These are phyloP conservation scores for Tauraco hartlaubi DNA, from an alignment of 2,797 vertebrate species.

Conservation along the genomic window DNA sequence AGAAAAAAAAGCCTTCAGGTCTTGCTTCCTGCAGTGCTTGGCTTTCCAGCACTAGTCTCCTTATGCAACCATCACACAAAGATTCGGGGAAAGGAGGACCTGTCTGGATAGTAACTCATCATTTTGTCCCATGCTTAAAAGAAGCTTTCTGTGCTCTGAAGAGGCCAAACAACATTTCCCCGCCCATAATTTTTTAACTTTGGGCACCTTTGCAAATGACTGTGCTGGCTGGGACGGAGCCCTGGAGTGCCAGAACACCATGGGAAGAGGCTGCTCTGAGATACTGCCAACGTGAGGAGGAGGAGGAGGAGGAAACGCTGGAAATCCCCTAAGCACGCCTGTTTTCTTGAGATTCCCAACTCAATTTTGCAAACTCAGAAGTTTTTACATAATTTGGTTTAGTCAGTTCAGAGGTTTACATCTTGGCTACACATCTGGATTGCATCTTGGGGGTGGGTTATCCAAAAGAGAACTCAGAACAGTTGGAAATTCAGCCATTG, in stretches of 20 bases:
- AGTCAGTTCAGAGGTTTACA: slow-evolving; percentile 49
- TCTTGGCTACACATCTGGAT: slow-evolving; percentile 51
- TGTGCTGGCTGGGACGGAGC: slow-evolving; percentile 31
- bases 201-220: slow-evolving; percentile 40
- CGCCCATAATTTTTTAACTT: background rate
- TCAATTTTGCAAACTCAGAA: slow-evolving; percentile 57
- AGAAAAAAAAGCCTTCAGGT: background rate
- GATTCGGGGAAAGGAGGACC: background rate
- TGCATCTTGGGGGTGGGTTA: slow-evolving; percentile 40
- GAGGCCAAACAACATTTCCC: background rate
- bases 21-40: background rate
- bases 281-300: slow-evolving; percentile 50
- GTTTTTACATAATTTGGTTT: slow-evolving; percentile 49
- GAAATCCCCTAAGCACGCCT: slow-evolving; percentile 64
- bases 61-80: background rate
- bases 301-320: slow-evolving; percentile 38
- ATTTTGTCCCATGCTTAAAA: background rate
- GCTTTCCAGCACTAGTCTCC: background rate
- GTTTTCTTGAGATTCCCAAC: slow-evolving; percentile 36
- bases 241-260: slow-evolving; percentile 36
- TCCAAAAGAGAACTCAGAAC: slow-evolving; percentile 1
- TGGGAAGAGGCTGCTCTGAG: slow-evolving; percentile 45
- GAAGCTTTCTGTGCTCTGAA: background rate
- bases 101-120: background rate
- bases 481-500: slow-evolving; percentile 22